Percentiles rank a stretch among this genome's conserved stretches.
phyloP scores from a whole-genome alignment of 23 tunicate species.

The Diplosoma virens region DNA sequence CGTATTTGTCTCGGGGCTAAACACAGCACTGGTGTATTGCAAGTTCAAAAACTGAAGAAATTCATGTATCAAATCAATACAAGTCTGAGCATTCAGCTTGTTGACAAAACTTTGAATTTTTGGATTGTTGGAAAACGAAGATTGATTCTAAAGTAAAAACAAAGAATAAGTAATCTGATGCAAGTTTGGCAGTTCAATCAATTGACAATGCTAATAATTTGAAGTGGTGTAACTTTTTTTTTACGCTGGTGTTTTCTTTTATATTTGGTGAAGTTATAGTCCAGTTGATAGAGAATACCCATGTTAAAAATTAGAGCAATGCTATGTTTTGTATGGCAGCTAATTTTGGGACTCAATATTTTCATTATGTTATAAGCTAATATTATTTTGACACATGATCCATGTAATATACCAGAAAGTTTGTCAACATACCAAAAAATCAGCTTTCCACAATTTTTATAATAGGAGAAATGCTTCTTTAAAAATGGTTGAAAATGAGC shows the following conservation, averaged over 20 bases:
- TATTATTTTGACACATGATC: no score
- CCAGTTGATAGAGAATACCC: no score
- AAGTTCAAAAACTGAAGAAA: conserved; percentile 61
- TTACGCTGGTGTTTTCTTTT: no score
- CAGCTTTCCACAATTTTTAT: neutral
- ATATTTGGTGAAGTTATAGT: no score
- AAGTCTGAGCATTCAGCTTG: conserved; percentile 32
- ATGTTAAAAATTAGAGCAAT: no score
- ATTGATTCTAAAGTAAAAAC: conserved; percentile 9
- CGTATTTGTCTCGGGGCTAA: conserved; percentile 64
- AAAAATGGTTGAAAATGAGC: no score
- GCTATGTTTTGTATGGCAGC: no score
- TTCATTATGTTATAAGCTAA: no score
- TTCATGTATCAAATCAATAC: conserved; percentile 57
- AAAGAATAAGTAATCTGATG: conserved; percentile 2
- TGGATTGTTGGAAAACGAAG: conserved; percentile 31
- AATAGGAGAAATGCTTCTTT: no score
- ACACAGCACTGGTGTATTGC: conserved; percentile 79
- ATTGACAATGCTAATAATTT: neutral
- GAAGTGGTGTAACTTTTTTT: no score
- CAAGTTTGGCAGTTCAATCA: neutral
- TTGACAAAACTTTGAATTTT: conserved; percentile 47
- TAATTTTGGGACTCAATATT: no score
- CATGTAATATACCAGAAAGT: no score
- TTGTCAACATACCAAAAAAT: neutral